A percentile compares a stretch with the other conserved stretches of the same genome.
Evolutionary conservation across 2,888 invertebrate species (phyloP).

Genomic region (Synergus laeviventris): DNA sequence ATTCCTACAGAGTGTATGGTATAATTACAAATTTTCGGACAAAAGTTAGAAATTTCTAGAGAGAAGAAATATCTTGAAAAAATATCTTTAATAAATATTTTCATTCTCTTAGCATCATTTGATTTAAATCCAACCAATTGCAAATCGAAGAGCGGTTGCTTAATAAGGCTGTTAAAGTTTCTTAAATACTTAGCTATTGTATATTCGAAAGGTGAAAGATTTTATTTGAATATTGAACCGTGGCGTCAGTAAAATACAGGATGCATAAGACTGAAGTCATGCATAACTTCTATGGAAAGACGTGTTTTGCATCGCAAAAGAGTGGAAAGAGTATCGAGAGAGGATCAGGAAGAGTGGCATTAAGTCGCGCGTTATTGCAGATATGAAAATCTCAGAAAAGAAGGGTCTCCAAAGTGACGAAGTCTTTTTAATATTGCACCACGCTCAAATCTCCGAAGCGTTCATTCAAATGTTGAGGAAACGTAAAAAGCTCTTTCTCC

Average conservation of each 20-base stretch:
- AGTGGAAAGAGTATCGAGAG: constrained; percentile 32
- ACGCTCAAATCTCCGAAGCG: constrained; percentile 51
- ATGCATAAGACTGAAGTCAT: constrained; percentile 16
- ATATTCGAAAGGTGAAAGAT: neutral
- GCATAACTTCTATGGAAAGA: constrained; percentile 14
- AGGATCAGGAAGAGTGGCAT: constrained; percentile 43
- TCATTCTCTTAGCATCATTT: neutral
- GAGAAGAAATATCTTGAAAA: too few relatives aligned
- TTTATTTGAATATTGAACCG: constrained; percentile 4
- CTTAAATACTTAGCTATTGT: neutral
- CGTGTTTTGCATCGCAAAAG: constrained; percentile 50
- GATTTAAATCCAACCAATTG: neutral
- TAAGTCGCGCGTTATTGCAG: constrained; percentile 56
- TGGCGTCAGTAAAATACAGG: constrained; percentile 8
- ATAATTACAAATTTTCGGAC: neutral
- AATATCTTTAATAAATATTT: too few relatives aligned
- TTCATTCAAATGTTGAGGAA: constrained; percentile 59
- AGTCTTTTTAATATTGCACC: constrained; percentile 64
- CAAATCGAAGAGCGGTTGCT: neutral
- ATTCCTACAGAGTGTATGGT: neutral
- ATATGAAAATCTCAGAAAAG: constrained; percentile 56
- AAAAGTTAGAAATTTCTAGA: too few relatives aligned
- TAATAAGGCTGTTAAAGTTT: neutral
- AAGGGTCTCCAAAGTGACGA: constrained; percentile 53
- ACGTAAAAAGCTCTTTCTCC: constrained; percentile 40